Percentiles rank a stretch among this genome's conserved stretches.
Evolutionary conservation across 2,797 vertebrate species (phyloP).

Genomic region (Harpagifer antarcticus): DNA sequence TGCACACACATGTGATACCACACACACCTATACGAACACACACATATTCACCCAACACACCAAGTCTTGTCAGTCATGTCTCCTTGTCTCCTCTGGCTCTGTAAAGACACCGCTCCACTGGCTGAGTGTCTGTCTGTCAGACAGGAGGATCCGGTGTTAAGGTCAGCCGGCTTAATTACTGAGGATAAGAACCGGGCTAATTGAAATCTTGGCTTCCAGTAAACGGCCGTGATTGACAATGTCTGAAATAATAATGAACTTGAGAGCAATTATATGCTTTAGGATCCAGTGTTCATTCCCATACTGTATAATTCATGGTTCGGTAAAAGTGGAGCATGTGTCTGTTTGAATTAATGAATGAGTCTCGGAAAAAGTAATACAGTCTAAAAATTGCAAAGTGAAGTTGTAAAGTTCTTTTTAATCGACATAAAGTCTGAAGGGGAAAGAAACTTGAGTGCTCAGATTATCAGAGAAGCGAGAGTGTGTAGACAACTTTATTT

Average conservation of each 20-base stretch:
- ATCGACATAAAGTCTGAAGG: not conserved
- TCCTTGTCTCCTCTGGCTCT: slow-evolving; percentile 50
- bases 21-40: slow-evolving; percentile 1
- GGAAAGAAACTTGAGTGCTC: not conserved
- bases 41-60: slow-evolving; percentile 9
- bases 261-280: slow-evolving; percentile 57
- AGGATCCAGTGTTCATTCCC: slow-evolving; percentile 44
- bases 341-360: slow-evolving; percentile 17
- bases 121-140: slow-evolving; percentile 58
- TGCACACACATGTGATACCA: slow-evolving; percentile 6
- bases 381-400: not conserved
- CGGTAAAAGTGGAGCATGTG: slow-evolving; percentile 28
- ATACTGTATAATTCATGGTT: slow-evolving; percentile 65
- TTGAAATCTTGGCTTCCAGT: slow-evolving; percentile 79
- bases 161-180: slow-evolving; percentile 81
- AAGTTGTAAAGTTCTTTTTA: not conserved
- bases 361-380: not conserved
- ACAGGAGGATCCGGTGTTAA: slow-evolving; percentile 79
- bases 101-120: slow-evolving; percentile 64
- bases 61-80: slow-evolving; percentile 70
- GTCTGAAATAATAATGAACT: slow-evolving; percentile 77
- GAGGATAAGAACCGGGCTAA: slow-evolving; percentile 72
- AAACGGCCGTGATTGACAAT: slow-evolving; percentile 73
- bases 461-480: not conserved
- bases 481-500: not conserved